A percentile compares a stretch with the other conserved stretches of the same genome.
These are phyloP conservation scores for Apogon talboti DNA, from an alignment of 2,797 vertebrate species.

Conservation along the genomic window DNA sequence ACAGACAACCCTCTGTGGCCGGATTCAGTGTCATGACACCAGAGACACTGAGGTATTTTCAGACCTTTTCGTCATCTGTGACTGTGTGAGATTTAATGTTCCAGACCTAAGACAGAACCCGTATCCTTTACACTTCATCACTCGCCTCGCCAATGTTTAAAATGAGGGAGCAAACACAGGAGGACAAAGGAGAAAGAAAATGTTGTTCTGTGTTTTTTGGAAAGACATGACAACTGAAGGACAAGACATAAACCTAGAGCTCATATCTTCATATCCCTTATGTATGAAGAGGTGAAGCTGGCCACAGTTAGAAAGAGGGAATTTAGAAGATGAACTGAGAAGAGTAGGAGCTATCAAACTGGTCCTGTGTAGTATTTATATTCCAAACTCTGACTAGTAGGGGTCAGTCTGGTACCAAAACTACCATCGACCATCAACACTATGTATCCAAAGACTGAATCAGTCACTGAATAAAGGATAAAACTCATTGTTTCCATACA, in stretches of 20 bases:
- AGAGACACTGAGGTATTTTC: slow-evolving; percentile 45
- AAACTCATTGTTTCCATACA: no score
- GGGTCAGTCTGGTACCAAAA: no score
- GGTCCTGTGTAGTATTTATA: no score
- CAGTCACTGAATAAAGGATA: no score
- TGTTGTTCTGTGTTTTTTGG: slow-evolving; percentile 4
- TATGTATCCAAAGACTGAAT: no score
- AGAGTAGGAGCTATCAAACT: no score
- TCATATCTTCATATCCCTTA: neutral
- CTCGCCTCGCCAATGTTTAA: slow-evolving; percentile 15
- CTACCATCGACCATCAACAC: no score
- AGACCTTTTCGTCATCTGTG: slow-evolving; percentile 36
- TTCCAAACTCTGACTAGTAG: no score
- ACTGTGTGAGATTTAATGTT: slow-evolving; percentile 38
- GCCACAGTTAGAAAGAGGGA: neutral
- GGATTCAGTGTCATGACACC: slow-evolving; percentile 26
- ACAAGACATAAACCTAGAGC: neutral
- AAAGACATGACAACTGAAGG: neutral
- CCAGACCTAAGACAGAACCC: slow-evolving; percentile 48
- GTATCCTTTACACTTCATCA: slow-evolving; percentile 50
- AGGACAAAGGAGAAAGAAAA: slow-evolving; percentile 1
- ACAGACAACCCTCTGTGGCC: slow-evolving; percentile 48
- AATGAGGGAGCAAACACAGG: slow-evolving; percentile 7
- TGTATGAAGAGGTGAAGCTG: neutral
- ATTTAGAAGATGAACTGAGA: no score